phyloP scores from a whole-genome alignment of 1,140 invertebrate genomes.

The Macrobrachium rosenbergii region DNA sequence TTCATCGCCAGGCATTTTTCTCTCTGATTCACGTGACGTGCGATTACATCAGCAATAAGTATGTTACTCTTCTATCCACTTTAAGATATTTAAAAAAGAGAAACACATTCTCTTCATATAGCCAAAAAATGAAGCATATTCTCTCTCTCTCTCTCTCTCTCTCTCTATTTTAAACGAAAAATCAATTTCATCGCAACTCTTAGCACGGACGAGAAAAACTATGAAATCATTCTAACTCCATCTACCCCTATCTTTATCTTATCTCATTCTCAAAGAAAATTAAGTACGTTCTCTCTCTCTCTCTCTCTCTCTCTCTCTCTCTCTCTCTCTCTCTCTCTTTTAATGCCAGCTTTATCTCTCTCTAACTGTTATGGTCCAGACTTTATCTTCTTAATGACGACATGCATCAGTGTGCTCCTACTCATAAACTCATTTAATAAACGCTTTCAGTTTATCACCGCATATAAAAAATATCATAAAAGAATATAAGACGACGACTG shows the following conservation, averaged over 20 bases:
- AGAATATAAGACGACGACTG: too few species aligned
- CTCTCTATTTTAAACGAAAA: neutral
- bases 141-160: neutral
- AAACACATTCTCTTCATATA: too few species aligned
- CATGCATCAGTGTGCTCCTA: neutral
- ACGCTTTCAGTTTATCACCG: neutral
- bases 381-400: neutral
- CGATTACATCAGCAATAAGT: neutral
- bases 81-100: neutral
- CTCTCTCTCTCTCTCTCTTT: slow-evolving; percentile 11
- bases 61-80: neutral
- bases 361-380: neutral
- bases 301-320: slow-evolving; percentile 28
- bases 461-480: too few species aligned
- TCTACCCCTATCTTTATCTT: neutral
- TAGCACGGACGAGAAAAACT: too few species aligned
- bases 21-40: neutral
- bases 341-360: neutral
- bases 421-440: neutral
- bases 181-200: too few species aligned
- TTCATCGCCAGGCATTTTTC: neutral
- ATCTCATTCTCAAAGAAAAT: neutral
- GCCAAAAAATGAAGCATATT: too few species aligned
- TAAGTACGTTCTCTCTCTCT: neutral
- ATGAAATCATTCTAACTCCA: neutral